Percentiles rank a stretch among this genome's conserved stretches.
phyloP scores from a whole-genome alignment of 1,140 invertebrate species.

The Holotrichia oblita region DNA sequence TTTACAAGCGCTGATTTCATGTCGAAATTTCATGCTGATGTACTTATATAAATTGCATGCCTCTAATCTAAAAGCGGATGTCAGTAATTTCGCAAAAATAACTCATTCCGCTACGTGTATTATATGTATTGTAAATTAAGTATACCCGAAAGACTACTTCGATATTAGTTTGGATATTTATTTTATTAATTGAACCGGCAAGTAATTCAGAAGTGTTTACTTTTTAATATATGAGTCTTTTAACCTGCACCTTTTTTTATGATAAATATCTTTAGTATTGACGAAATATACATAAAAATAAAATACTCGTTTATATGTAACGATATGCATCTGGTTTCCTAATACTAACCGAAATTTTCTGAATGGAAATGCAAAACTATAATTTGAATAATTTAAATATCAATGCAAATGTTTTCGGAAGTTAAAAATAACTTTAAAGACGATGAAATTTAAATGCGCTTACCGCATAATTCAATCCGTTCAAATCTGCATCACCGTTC shows the following conservation, averaged over 20 bases:
- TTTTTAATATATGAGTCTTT: background rate
- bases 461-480: slow-evolving; percentile 95
- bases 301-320: no score
- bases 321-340: no score
- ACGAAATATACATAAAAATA: background rate
- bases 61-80: background rate
- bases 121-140: background rate
- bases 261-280: background rate
- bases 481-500: slow-evolving; percentile 87
- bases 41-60: background rate
- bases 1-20: background rate
- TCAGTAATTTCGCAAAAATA: slow-evolving; percentile 3
- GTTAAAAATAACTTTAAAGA: background rate
- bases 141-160: background rate
- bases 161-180: background rate
- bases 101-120: background rate
- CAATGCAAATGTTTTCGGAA: background rate
- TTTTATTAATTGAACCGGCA: background rate
- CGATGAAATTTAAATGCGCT: slow-evolving; percentile 57
- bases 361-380: background rate
- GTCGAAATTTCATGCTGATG: background rate
- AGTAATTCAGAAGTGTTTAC: background rate
- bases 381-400: background rate
- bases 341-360: background rate
- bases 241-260: background rate